Conservation (phyloP, 2,797 vertebrate genomes). For the Rallus crepitans region DNA sequence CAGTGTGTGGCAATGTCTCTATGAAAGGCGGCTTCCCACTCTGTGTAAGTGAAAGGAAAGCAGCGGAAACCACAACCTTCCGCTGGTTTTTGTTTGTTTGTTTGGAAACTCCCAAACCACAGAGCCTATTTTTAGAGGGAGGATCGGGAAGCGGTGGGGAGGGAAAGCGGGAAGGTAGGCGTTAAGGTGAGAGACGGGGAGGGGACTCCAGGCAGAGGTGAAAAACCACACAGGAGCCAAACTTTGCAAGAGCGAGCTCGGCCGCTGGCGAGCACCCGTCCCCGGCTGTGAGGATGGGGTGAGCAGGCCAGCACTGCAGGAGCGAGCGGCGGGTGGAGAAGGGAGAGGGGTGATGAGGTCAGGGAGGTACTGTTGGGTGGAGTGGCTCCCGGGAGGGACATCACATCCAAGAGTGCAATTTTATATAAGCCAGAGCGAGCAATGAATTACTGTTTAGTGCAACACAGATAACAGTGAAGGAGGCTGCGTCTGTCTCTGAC, state of each 20-base stretch:
- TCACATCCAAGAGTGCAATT: slow-evolving; percentile 26
- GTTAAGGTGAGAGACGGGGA: background rate
- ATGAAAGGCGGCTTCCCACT: background rate
- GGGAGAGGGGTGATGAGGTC: slow-evolving; percentile 43
- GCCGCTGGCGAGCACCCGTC: fast-evolving
- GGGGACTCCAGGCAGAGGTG: background rate
- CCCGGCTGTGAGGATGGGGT: fast-evolving
- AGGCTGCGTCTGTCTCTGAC: background rate
- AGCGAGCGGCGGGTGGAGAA: background rate
- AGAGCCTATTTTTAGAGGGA: background rate
- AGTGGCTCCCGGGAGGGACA: background rate
- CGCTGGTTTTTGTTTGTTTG: background rate
- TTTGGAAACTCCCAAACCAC: slow-evolving; percentile 34
- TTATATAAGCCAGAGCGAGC: background rate
- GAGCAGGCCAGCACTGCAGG: background rate
- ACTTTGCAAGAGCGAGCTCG: fast-evolving
- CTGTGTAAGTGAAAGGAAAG: background rate
- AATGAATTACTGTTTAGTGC: background rate
- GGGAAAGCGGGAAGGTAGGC: background rate
- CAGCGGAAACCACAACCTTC: background rate
- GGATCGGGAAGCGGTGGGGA: background rate
- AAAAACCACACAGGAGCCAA: background rate
- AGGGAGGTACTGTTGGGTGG: slow-evolving; percentile 38
- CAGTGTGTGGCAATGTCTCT: fast-evolving
- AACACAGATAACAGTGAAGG: background rate